phyloP scores from a whole-genome alignment of 1,140 invertebrate genomes.

The Hermatobates lingyangjiaoensis region DNA sequence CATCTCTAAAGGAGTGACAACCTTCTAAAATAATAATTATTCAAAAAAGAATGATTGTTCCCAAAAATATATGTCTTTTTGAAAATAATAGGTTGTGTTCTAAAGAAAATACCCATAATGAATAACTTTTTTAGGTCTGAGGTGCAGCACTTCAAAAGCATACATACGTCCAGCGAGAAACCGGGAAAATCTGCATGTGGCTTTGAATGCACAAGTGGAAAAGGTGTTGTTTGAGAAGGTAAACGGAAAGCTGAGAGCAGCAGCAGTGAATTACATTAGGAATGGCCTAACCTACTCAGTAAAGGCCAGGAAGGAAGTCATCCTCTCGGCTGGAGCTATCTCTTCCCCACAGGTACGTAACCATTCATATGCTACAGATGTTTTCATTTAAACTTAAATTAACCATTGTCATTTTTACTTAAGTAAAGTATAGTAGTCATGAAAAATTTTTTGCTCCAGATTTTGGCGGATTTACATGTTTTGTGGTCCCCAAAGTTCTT shows the following conservation, averaged over 20 bases:
- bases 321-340: slow-evolving; percentile 49
- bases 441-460: background rate
- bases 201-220: slow-evolving; percentile 39
- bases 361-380: background rate
- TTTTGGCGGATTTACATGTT: no score
- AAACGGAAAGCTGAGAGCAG: slow-evolving; percentile 27
- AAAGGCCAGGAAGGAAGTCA: slow-evolving; percentile 39
- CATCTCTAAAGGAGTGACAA: no score
- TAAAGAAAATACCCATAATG: no score
- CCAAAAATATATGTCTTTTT: no score
- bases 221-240: slow-evolving; percentile 37
- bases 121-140: slow-evolving; percentile 8
- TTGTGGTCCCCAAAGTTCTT: no score
- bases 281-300: slow-evolving; percentile 18
- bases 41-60: no score
- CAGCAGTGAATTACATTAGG: slow-evolving; percentile 40
- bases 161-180: slow-evolving; percentile 62
- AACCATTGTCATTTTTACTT: no score
- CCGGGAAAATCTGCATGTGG: slow-evolving; percentile 51
- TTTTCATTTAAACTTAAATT: background rate
- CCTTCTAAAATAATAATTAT: no score
- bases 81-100: no score
- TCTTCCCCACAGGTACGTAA: slow-evolving; percentile 39
- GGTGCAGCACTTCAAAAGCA: slow-evolving; percentile 38
- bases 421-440: no score